These are phyloP conservation scores for Zenarchopterus dispar DNA, from an alignment of 2,797 vertebrate species.

Conservation along the genomic window DNA sequence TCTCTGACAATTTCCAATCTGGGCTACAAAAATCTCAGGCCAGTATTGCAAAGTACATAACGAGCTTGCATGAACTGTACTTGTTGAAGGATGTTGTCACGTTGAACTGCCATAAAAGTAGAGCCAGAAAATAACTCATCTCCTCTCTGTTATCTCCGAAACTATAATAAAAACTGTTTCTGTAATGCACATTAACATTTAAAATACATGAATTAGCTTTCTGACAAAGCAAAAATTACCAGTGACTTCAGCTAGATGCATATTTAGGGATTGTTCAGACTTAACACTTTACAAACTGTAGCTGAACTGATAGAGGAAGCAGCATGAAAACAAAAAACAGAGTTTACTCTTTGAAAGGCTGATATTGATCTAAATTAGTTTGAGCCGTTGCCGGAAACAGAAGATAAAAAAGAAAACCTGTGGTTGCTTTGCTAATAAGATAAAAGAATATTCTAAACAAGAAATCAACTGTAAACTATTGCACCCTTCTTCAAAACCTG, in stretches of 20 bases:
- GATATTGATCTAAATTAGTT: too few species aligned
- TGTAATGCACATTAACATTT: background rate
- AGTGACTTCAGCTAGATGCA: background rate
- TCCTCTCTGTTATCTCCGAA: background rate
- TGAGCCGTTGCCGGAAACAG: too few species aligned
- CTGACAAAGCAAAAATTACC: background rate
- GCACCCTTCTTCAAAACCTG: background rate
- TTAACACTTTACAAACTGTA: background rate
- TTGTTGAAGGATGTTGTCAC: conserved; percentile 16
- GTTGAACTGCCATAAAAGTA: conserved; percentile 1
- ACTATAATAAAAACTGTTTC: too few species aligned
- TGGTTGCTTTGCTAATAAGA: too few species aligned
- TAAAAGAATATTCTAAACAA: too few species aligned
- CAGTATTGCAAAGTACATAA: background rate
- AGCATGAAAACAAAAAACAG: too few species aligned
- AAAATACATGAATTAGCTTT: background rate
- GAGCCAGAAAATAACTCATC: background rate
- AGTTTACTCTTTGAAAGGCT: too few species aligned
- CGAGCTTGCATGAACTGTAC: background rate
- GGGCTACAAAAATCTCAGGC: conserved; percentile 16
- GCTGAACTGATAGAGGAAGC: too few species aligned
- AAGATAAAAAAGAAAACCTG: too few species aligned
- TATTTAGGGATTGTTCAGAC: background rate
- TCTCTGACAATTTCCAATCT: conserved; percentile 20
- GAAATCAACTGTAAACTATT: background rate